Base-by-base conservation (phyloP, 2,888 invertebrate genomes). In the Cryptops parisi region DNA sequence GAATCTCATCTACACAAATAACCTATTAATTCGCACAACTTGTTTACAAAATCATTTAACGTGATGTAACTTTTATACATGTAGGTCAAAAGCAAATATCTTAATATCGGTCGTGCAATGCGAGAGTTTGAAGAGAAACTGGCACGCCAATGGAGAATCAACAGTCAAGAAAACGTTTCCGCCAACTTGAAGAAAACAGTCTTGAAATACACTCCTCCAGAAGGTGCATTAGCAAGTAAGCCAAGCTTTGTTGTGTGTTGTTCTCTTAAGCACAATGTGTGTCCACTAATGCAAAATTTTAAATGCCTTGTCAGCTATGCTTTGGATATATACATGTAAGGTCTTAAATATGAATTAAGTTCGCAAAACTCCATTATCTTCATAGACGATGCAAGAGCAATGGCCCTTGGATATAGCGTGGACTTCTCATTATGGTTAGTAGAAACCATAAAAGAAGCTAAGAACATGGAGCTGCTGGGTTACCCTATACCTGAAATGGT, bases 41-140 rank as follows among this genome's bases (percentile, higher is more conserved):
- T n/a, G n/a, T n/a, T n/a, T n/a, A n/a, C n/a, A n/a, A n/a, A n/a
- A n/a, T n/a, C n/a, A n/a, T n/a, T n/a, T n/a, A n/a, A n/a, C n/a
- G n/a, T n/a, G n/a, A 33, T 33, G 33, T 33, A 33, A 33, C 15
- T 54, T 50, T 45, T 22, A 19, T 25, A 17, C 48, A 1, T 25
- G 27, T 47, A 44, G 67, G 83, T 85, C 0, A 84, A 87, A 62
- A 70, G 78, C n/a, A 80, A 82, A 58, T 91, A 91, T 66, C 76
- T 83, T 58, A 74, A 76, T 5, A 74, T 89, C 23, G 83, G 82
- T 0, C 82, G 81, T 61, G 71, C 78, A 39, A 78, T 91, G 72
- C 83, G 79, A 62, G 72, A 74, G 1, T 90, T 80, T 63, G 88
- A 90, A 66, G 79, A 82, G 25, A 62, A 65, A 0, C 82, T 82